Evolutionary conservation across 2,797 vertebrate species (phyloP).

Genomic region (Phrynocephalus vlangalii): DNA sequence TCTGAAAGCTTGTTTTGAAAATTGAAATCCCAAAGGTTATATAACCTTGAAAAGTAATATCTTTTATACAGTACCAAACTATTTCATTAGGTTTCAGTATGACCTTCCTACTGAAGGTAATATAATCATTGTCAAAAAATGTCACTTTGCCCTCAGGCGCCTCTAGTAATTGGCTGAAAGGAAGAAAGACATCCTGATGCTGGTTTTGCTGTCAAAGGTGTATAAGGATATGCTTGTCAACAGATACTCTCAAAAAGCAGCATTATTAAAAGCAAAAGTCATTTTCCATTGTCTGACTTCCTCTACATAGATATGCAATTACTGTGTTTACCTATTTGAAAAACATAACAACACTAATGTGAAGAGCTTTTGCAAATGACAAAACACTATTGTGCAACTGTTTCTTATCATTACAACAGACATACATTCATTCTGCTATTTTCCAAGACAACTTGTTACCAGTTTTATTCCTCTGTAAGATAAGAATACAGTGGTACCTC

Average conservation of each 20-base stretch:
- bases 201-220: conserved; percentile 23
- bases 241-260: conserved; percentile 20
- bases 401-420: background rate
- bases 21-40: conserved; percentile 26
- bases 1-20: conserved; percentile 38
- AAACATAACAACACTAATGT: background rate
- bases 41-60: conserved; percentile 37
- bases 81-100: conserved; percentile 27
- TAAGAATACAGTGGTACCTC: too few species aligned
- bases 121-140: background rate
- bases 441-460: background rate
- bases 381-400: background rate
- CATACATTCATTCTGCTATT: background rate
- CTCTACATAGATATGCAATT: background rate
- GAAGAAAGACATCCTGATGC: conserved; percentile 39
- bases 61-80: conserved; percentile 32
- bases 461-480: background rate
- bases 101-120: conserved; percentile 30
- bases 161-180: conserved; percentile 42
- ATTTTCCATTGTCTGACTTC: conserved; percentile 26
- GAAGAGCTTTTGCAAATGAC: conserved; percentile 10
- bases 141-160: conserved; percentile 42
- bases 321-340: conserved; percentile 14
- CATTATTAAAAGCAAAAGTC: conserved; percentile 49
- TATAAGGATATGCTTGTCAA: conserved; percentile 37